Percentiles rank a stretch among this genome's conserved stretches.
Evolutionary conservation across 2,113 vertebrate genomes (phyloP).

Genomic region (Neolamprologus longior): DNA sequence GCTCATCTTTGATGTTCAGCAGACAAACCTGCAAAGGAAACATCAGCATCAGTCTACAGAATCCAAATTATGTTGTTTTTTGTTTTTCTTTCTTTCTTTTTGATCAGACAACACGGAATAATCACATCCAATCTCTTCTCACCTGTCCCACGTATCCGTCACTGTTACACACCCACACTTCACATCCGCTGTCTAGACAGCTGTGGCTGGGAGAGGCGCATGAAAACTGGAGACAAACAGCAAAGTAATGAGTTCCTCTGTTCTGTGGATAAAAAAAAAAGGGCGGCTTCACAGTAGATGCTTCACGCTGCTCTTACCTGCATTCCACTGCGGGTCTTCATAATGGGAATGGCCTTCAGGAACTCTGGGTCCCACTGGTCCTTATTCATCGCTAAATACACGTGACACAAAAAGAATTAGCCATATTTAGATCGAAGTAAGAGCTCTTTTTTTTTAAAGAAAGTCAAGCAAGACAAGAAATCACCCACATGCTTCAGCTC

Average conservation of each 20-base stretch:
- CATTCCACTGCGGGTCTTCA: conserved; percentile 98
- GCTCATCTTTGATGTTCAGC: conserved; percentile 89
- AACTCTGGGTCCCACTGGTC: conserved; percentile 96
- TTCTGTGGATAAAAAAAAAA: not conserved
- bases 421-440: not conserved
- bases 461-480: not conserved
- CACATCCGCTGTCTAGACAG: conserved; percentile 81
- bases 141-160: conserved; percentile 98
- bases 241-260: not conserved
- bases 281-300: not conserved
- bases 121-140: conserved; percentile 28
- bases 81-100: not conserved
- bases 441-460: not conserved
- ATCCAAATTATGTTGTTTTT: not conserved
- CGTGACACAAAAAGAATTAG: not conserved
- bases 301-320: conserved; percentile 72
- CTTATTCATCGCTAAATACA: conserved; percentile 82
- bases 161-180: conserved; percentile 99
- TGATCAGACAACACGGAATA: not conserved
- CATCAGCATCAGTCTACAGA: not conserved
- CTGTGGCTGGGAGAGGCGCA: conserved; percentile 95
- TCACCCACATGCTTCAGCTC: not conserved
- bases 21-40: conserved; percentile 76
- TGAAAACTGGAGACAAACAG: conserved; percentile 78
- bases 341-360: conserved; percentile 97